phyloP scores from a whole-genome alignment of 2,797 vertebrate genomes.

The Lepus townsendii region DNA sequence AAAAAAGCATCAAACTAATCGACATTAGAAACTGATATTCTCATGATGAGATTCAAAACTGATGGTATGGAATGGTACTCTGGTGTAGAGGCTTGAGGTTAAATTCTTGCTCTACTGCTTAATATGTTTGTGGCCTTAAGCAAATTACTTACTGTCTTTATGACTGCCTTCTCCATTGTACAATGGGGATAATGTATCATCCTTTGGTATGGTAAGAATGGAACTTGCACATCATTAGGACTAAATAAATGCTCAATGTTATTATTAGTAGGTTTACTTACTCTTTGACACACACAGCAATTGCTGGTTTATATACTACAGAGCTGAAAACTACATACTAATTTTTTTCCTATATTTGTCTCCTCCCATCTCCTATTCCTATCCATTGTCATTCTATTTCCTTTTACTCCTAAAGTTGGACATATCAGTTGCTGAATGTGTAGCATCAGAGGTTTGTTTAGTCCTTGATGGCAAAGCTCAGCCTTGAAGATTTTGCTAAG shows the following conservation, averaged over 20 bases:
- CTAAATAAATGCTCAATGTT: background rate
- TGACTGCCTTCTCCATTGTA: background rate
- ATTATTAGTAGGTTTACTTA: background rate
- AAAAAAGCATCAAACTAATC: too few species aligned
- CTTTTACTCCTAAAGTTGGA: background rate
- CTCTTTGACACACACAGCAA: background rate
- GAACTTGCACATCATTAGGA: background rate
- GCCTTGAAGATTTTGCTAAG: background rate
- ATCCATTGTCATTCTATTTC: background rate
- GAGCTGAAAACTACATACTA: background rate
- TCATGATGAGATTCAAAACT: background rate
- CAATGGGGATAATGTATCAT: background rate
- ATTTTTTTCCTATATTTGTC: background rate
- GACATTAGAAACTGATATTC: background rate
- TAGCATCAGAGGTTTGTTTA: background rate
- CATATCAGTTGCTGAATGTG: background rate
- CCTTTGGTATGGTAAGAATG: background rate
- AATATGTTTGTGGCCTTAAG: background rate
- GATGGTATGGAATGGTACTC: background rate
- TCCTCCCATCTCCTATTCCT: background rate
- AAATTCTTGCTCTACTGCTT: background rate
- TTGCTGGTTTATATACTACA: background rate
- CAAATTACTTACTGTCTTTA: background rate
- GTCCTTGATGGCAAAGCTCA: background rate
- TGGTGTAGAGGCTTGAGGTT: background rate